Evolutionary conservation across 2,113 vertebrate genomes (phyloP).

Genomic region (Peromyscus polionotus): DNA sequence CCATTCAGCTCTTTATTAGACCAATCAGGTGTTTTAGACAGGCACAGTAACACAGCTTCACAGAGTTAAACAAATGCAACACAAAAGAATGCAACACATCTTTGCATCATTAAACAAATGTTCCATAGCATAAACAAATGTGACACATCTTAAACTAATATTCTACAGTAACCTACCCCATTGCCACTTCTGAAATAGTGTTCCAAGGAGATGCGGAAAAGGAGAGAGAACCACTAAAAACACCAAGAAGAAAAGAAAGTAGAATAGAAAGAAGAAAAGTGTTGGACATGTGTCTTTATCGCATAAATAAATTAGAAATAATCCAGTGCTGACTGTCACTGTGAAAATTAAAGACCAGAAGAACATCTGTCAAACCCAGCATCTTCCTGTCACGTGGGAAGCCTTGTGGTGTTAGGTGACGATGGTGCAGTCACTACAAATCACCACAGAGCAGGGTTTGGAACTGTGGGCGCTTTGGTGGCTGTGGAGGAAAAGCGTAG

Average conservation of each 20-base stretch:
- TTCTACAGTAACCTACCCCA: too few species aligned
- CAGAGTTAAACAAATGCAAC: too few species aligned
- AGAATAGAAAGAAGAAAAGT: not conserved
- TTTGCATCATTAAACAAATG: too few species aligned
- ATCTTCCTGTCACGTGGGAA: fast-evolving
- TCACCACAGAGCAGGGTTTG: too few species aligned
- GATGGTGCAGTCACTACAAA: too few species aligned
- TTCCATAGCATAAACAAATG: too few species aligned
- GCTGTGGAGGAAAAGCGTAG: not conserved
- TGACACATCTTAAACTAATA: too few species aligned
- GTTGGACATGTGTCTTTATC: not conserved
- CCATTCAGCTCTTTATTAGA: too few species aligned
- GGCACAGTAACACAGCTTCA: too few species aligned
- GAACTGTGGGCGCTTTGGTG: not conserved
- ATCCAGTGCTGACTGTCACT: not conserved
- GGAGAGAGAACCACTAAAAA: not conserved
- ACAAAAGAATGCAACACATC: too few species aligned
- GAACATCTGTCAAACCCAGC: not conserved
- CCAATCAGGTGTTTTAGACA: too few species aligned
- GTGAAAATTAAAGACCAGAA: not conserved
- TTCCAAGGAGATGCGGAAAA: not conserved
- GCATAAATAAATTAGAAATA: not conserved
- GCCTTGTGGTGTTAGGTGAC: not conserved
- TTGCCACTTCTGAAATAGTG: not conserved
- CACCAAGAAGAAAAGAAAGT: not conserved